phyloP scores from a whole-genome alignment of 1,140 invertebrate genomes.

The Aricia agestis region DNA sequence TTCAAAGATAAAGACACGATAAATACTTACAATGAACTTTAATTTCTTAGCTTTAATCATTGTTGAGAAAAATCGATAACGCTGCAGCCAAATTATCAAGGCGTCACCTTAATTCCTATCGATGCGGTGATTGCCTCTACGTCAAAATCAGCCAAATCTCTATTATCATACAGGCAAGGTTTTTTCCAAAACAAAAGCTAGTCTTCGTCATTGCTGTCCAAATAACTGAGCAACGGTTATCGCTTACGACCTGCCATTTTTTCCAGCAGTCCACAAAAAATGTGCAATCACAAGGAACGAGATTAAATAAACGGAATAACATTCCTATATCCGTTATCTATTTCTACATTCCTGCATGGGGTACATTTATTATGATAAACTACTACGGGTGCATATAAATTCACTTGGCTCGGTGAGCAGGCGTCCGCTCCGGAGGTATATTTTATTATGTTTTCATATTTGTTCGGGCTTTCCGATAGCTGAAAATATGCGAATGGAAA shows the following conservation, averaged over 20 bases:
- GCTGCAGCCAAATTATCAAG: too few relatives aligned
- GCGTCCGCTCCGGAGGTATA: constrained; percentile 3
- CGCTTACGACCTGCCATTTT: not conserved
- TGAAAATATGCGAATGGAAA: not conserved
- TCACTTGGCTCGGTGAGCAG: constrained; percentile 10
- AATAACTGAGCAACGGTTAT: too few relatives aligned
- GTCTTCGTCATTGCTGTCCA: too few relatives aligned
- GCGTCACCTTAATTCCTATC: too few relatives aligned
- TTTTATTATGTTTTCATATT: constrained; percentile 4
- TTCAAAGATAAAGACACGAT: too few relatives aligned
- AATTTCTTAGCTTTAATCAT: too few relatives aligned
- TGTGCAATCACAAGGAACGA: not conserved
- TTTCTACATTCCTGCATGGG: not conserved
- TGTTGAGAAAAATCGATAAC: too few relatives aligned
- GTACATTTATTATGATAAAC: constrained; percentile 5
- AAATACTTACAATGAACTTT: too few relatives aligned
- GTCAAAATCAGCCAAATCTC: too few relatives aligned
- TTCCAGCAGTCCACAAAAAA: not conserved
- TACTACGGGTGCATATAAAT: constrained; percentile 8
- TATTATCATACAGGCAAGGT: too few relatives aligned
- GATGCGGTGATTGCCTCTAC: too few relatives aligned
- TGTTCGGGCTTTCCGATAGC: not conserved
- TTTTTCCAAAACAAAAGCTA: too few relatives aligned
- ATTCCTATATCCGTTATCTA: not conserved
- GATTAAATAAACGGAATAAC: not conserved